phyloP scores from a whole-genome alignment of 2,888 invertebrate species.

The Drosophila prolongata region DNA sequence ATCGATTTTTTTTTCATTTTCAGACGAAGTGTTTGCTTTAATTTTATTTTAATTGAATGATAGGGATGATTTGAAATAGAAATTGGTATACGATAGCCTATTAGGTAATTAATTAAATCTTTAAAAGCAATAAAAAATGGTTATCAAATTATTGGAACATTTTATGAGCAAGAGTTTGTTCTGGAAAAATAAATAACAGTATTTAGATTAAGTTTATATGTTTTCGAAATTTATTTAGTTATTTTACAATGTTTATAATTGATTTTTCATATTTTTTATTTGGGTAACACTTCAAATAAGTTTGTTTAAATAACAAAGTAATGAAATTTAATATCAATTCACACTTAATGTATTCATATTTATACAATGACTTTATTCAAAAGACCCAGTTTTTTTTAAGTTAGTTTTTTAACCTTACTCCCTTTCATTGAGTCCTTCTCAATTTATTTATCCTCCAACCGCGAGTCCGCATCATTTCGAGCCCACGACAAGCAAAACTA shows the following conservation, averaged over 20 bases:
- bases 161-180: too few relatives aligned
- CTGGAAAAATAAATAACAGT: too few relatives aligned
- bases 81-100: constrained; percentile 1
- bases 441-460: not conserved
- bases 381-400: too few relatives aligned
- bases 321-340: too few relatives aligned
- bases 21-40: constrained; percentile 8
- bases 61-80: constrained; percentile 5
- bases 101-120: constrained; percentile 8
- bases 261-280: too few relatives aligned
- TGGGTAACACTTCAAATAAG: too few relatives aligned
- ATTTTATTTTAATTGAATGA: constrained; percentile 32
- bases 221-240: too few relatives aligned
- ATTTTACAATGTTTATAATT: too few relatives aligned
- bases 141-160: not conserved
- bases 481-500: constrained; percentile 34
- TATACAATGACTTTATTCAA: too few relatives aligned
- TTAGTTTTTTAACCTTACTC: not conserved
- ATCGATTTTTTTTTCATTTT: constrained; percentile 51
- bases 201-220: too few relatives aligned
- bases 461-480: constrained; percentile 3
- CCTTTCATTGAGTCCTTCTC: not conserved
- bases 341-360: too few relatives aligned
- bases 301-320: too few relatives aligned
- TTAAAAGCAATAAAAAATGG: not conserved